Evolutionary conservation across 2,113 vertebrate species (phyloP), one percentile per base, ranked within the genome.

Genomic region (Gasterosteus nipponicus): DNA sequence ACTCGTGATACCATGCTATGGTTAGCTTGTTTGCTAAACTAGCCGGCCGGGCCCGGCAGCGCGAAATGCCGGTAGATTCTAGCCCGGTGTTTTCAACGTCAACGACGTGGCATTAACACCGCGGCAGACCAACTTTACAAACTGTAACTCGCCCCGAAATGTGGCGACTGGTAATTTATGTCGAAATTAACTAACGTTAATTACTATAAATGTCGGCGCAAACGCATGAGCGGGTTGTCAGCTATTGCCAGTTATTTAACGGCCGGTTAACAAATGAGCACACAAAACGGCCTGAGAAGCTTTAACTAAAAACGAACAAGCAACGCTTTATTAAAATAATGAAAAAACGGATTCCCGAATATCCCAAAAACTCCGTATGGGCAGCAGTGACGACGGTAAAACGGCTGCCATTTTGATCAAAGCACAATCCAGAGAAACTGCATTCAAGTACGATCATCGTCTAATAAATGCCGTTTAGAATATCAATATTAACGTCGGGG

Each of bases 361-460:
- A 1, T 4, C 7, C 49, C 3, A 0, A 7, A 0, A 22, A 51
- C 70, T n/a, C n/a, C 6, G 14, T 15, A 4, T 3, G 0, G 6
- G 46, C 61, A 71, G 0, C 46, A 7, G 38, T 5, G n/a, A 10
- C 9, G 38, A 44, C 41, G 38, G 79, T 67, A 92, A 86, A 87
- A 90, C 75, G 89, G 92, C 74, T 87, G 91, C 91, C 92, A 92
- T 92, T 91, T 91, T 89, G 83, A 60, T 51, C 65, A 3, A 77
- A 64, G 70, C 46, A 18, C 33, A 19, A 31, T 11, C 22, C 46
- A 33, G 8, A 65, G 16, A 12, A 26, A 9, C 8, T 5, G 53
- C 31, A 69, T 41, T 4, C 0, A 39, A 46, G 3, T 18, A 11
- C 39, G 14, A 33, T 0, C 2, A 31, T 0, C 11, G 18, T 57